Conservation (phyloP, 2,888 invertebrate genomes). For the Brachylomia viminalis region DNA sequence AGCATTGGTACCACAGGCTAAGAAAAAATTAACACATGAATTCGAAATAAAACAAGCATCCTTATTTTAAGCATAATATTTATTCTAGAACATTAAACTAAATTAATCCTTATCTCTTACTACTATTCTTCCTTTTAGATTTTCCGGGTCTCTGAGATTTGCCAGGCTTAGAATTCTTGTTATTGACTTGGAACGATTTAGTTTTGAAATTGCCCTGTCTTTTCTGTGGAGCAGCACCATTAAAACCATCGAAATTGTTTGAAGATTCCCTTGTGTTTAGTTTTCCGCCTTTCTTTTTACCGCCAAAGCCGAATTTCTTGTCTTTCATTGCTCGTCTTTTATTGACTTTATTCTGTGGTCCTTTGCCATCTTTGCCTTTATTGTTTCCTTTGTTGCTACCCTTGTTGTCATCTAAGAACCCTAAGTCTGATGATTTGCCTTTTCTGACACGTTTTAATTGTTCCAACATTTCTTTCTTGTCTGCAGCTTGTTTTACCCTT, state of each 20-base stretch:
- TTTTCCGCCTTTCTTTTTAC: conserved; percentile 97
- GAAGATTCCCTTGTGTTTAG: conserved; percentile 96
- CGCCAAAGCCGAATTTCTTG: conserved; percentile 98
- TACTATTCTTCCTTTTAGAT: conserved; percentile 84
- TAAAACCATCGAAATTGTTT: conserved; percentile 91
- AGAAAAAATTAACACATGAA: background rate
- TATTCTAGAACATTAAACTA: conserved; percentile 49
- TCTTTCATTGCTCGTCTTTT: conserved; percentile 93
- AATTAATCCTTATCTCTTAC: conserved; percentile 76
- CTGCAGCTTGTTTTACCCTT: conserved; percentile 95
- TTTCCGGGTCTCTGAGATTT: conserved; percentile 89
- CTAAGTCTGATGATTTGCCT: conserved; percentile 94
- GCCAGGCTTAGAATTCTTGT: conserved; percentile 72
- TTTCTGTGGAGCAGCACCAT: conserved; percentile 82
- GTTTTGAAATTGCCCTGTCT: conserved; percentile 83
- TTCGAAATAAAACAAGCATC: conserved; percentile 31
- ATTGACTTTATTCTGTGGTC: conserved; percentile 80
- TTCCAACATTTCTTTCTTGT: conserved; percentile 97
- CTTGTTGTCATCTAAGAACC: conserved; percentile 93
- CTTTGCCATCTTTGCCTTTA: conserved; percentile 73
- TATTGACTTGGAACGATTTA: conserved; percentile 83
- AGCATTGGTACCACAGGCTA: background rate
- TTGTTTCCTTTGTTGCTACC: conserved; percentile 73
- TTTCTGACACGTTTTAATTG: conserved; percentile 98
- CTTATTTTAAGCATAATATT: conserved; percentile 36